Evolutionary conservation across 2,888 invertebrate genomes (phyloP).

Genomic region (Nemurella pictetii): DNA sequence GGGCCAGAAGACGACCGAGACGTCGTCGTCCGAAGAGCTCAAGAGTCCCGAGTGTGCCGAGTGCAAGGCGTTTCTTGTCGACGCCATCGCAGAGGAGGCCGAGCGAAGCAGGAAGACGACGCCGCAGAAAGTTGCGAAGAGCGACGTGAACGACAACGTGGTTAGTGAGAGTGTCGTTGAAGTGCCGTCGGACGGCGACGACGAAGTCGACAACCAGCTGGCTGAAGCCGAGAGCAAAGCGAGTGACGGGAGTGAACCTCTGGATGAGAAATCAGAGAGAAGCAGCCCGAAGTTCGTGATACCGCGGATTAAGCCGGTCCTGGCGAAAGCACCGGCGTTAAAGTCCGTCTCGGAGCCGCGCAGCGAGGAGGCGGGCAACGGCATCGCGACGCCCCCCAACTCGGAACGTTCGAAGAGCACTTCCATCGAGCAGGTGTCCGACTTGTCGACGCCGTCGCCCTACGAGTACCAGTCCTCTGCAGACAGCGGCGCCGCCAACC

Average conservation of each 20-base stretch:
- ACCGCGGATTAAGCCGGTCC: background rate
- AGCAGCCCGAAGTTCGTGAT: background rate
- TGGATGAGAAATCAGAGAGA: background rate
- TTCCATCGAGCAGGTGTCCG: slow-evolving; percentile 6
- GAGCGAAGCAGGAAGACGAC: background rate
- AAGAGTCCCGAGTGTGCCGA: slow-evolving; percentile 21
- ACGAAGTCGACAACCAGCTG: background rate
- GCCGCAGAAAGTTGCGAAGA: background rate
- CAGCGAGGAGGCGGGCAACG: background rate
- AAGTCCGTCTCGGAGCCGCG: background rate
- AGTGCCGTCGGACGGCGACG: background rate
- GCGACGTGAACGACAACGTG: background rate
- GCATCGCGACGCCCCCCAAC: background rate
- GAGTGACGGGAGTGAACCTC: background rate
- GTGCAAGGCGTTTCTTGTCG: slow-evolving; percentile 12
- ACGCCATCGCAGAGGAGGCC: background rate
- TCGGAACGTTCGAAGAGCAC: background rate
- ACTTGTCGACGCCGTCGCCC: background rate
- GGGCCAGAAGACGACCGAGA: background rate
- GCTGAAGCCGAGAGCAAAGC: background rate
- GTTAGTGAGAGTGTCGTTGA: background rate
- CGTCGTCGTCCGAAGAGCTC: background rate
- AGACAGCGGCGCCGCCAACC: slow-evolving; percentile 1
- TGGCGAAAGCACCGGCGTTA: background rate
- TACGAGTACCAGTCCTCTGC: background rate